Evolutionary conservation across 2,888 invertebrate species (phyloP).

Genomic region (Ethmia dodecea): DNA sequence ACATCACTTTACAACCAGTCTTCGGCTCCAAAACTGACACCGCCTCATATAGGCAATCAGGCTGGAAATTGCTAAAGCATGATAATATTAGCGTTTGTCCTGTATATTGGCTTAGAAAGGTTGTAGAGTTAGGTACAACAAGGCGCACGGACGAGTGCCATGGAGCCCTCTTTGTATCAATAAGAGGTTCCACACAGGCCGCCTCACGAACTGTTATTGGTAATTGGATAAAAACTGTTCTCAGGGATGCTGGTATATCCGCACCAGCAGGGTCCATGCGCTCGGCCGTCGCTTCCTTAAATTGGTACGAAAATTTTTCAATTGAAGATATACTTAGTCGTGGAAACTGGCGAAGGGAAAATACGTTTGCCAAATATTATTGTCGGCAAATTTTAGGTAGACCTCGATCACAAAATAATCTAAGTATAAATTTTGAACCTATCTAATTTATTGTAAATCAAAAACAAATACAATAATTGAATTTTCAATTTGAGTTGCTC

Average conservation of each 20-base stretch:
- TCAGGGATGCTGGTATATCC: neutral
- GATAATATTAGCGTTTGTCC: neutral
- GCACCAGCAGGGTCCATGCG: neutral
- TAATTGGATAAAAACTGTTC: neutral
- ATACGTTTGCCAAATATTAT: neutral
- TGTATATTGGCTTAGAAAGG: neutral
- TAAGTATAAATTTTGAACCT: too few species aligned
- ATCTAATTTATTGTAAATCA: too few species aligned
- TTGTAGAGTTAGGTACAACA: neutral
- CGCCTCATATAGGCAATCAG: neutral
- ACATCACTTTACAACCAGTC: conserved; percentile 1
- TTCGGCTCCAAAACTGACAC: conserved; percentile 4
- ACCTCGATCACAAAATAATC: too few species aligned
- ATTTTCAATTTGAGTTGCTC: too few species aligned
- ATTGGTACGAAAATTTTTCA: neutral
- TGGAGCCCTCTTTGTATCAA: neutral
- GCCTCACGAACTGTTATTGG: neutral
- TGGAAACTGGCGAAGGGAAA: neutral
- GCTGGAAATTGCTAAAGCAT: neutral
- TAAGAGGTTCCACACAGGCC: neutral
- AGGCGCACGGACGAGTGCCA: neutral
- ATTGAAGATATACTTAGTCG: neutral
- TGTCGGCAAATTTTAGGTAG: too few species aligned
- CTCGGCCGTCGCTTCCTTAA: neutral
- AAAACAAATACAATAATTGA: too few species aligned